Evolutionary conservation across 2,888 invertebrate species (phyloP).

Genomic region (Pterostichus niger): DNA sequence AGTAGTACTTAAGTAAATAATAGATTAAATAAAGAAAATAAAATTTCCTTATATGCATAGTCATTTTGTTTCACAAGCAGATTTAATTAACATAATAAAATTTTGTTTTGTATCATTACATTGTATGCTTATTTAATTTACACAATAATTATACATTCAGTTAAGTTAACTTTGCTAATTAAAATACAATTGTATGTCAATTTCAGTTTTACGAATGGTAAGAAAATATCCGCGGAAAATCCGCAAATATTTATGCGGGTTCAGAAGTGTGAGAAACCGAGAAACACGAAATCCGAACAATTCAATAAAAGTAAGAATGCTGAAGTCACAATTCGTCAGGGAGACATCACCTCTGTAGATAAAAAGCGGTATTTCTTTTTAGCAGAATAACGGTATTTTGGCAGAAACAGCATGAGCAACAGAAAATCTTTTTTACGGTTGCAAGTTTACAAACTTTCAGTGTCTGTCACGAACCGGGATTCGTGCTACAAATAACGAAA

Average conservation of each 20-base stretch:
- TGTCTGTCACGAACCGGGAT: conserved; percentile 68
- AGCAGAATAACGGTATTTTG: conserved; percentile 59
- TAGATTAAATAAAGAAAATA: conserved; percentile 12
- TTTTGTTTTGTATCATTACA: conserved; percentile 15
- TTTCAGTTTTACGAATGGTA: neutral
- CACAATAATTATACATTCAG: neutral
- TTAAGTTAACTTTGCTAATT: neutral
- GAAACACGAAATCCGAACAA: neutral
- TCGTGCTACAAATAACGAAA: conserved; percentile 68
- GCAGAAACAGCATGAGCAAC: conserved; percentile 50
- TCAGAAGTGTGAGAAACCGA: neutral
- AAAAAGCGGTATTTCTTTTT: conserved; percentile 51
- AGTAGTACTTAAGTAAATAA: no score
- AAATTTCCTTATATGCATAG: neutral
- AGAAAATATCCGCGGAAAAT: no score
- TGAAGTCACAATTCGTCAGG: conserved; percentile 29
- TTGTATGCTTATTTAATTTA: conserved; percentile 13
- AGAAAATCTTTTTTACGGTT: conserved; percentile 68
- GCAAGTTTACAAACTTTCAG: conserved; percentile 68
- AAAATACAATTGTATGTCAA: neutral
- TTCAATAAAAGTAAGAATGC: conserved; percentile 11
- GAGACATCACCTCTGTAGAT: conserved; percentile 16
- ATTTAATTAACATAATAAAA: conserved; percentile 24
- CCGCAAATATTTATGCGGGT: neutral
- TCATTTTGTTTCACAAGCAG: conserved; percentile 16